Conservation (phyloP, 23 tunicate genomes). For the Oikopleura dioica region DNA sequence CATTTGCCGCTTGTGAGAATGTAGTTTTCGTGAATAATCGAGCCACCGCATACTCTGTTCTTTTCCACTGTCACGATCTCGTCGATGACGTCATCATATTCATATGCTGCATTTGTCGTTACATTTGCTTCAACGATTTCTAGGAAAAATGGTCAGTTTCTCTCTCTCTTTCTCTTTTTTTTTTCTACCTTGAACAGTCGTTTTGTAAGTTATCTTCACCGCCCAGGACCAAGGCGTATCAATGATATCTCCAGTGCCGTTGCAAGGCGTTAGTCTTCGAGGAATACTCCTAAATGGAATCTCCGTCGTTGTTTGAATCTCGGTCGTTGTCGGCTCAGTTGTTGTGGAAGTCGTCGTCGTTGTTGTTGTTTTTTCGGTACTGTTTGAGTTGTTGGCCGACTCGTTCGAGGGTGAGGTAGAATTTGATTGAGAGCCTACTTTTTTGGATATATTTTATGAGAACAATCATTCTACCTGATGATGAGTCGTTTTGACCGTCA, state of each 20-base stretch:
- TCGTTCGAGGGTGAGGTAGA: too few relatives aligned
- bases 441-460: too few relatives aligned
- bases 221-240: background rate
- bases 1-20: background rate
- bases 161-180: too few relatives aligned
- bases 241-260: conserved; percentile 1
- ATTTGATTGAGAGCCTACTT: too few relatives aligned
- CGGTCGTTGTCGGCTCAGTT: too few relatives aligned
- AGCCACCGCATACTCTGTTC: background rate
- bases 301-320: background rate
- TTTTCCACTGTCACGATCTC: background rate
- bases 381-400: too few relatives aligned
- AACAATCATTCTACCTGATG: too few relatives aligned
- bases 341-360: too few relatives aligned
- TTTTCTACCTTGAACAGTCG: background rate
- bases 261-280: background rate
- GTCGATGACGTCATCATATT: background rate
- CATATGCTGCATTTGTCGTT: background rate
- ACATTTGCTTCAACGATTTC: background rate
- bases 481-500: too few relatives aligned
- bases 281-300: background rate
- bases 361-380: too few relatives aligned
- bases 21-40: background rate
- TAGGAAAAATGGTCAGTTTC: too few relatives aligned
- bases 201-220: background rate